Percentiles rank a stretch among this genome's conserved stretches.
Conservation (phyloP, 2,113 vertebrate species). For the Trematocara stigmaticum region DNA sequence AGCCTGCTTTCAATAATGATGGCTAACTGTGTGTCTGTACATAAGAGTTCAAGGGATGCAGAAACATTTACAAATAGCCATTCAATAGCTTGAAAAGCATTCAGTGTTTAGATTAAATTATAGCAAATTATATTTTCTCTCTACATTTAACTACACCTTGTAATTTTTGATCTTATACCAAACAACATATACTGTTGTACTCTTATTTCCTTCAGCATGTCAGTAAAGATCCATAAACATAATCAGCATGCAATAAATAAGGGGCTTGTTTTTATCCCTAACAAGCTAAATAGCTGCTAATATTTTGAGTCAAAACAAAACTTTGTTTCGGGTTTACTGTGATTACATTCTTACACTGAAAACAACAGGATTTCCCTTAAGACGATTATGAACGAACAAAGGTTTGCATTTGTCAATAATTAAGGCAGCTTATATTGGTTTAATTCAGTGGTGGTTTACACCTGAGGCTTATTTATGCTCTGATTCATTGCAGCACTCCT, state of each 20-base stretch:
- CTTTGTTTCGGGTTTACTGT: conserved; percentile 12
- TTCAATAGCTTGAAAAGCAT: not conserved
- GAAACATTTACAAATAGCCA: not conserved
- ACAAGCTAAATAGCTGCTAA: not conserved
- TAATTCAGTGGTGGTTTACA: conserved; percentile 42
- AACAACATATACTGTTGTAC: not conserved
- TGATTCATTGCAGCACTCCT: not conserved
- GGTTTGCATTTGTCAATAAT: conserved; percentile 32
- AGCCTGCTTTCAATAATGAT: not conserved
- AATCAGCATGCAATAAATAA: not conserved
- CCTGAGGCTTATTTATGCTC: conserved; percentile 18
- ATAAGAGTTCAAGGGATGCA: not conserved
- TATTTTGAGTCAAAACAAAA: conserved; percentile 55
- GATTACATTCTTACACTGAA: not conserved
- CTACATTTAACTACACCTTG: accelerated
- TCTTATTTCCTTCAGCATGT: not conserved
- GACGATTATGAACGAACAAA: conserved; percentile 56
- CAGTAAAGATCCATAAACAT: not conserved
- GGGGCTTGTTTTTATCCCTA: not conserved
- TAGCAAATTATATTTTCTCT: not conserved
- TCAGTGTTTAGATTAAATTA: not conserved
- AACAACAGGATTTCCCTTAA: conserved; percentile 6
- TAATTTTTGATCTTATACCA: not conserved
- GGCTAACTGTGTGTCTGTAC: not conserved
- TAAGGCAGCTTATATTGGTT: conserved; percentile 13